Percentiles rank a stretch among this genome's conserved stretches.
phyloP scores from a whole-genome alignment of 2,888 invertebrate species.

The Idaea straminata region DNA sequence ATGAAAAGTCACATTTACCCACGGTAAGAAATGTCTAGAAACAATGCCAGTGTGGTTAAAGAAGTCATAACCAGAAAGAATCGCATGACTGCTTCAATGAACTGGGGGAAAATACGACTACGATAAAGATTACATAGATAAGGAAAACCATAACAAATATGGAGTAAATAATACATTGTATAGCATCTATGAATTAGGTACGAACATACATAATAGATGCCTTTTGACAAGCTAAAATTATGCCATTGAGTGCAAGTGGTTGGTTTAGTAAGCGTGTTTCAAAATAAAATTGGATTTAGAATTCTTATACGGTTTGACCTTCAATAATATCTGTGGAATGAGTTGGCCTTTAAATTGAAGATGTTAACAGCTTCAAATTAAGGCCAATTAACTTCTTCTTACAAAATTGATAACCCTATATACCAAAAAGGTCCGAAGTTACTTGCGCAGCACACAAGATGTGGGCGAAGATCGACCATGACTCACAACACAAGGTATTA shows the following conservation, averaged over 20 bases:
- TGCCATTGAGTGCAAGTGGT: background rate
- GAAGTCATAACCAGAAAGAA: background rate
- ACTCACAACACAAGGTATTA: conserved; percentile 38
- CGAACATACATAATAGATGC: background rate
- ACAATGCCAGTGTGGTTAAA: background rate
- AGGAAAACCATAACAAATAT: background rate
- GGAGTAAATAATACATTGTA: background rate
- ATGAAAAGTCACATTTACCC: too few species aligned
- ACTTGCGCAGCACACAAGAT: conserved; percentile 23
- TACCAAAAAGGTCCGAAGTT: conserved; percentile 7
- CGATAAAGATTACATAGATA: background rate
- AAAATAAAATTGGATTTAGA: background rate
- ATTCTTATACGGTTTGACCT: background rate
- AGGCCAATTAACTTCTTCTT: background rate
- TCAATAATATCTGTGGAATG: background rate
- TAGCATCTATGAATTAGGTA: too few species aligned
- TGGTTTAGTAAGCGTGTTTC: background rate
- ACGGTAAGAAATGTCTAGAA: too few species aligned
- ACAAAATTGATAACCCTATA: conserved; percentile 9
- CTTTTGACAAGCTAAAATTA: background rate
- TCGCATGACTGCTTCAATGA: background rate
- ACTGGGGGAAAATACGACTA: background rate
- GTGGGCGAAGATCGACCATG: conserved; percentile 48
- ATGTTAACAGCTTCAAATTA: background rate
- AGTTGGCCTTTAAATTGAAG: background rate